phyloP scores from a whole-genome alignment of 2,888 invertebrate species.

The Meta bourneti region DNA sequence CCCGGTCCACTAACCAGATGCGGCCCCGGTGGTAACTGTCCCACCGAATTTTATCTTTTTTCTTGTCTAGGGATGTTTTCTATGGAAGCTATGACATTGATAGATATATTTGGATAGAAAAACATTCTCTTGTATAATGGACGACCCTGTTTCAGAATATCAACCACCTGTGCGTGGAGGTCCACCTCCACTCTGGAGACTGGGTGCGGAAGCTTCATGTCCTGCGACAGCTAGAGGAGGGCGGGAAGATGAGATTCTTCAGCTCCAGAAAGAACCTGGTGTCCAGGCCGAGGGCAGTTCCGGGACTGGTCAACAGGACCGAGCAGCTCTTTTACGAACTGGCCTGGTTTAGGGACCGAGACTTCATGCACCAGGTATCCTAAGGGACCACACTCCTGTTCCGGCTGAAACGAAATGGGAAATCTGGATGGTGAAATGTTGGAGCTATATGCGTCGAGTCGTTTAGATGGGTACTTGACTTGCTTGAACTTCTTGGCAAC shows the following conservation, averaged over 20 bases:
- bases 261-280: conserved; percentile 70
- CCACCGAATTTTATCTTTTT: too few species aligned
- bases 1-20: too few species aligned
- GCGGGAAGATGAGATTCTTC: conserved; percentile 60
- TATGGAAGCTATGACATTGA: too few species aligned
- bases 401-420: background rate
- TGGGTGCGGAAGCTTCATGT: conserved; percentile 50
- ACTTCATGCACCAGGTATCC: background rate
- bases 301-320: conserved; percentile 43
- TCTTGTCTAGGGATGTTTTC: too few species aligned
- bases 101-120: too few species aligned
- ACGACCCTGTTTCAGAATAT: conserved; percentile 41
- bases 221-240: conserved; percentile 53
- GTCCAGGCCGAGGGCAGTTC: conserved; percentile 25
- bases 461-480: background rate
- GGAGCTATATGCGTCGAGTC: background rate
- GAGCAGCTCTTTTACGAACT: conserved; percentile 74
- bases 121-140: background rate
- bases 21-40: too few species aligned
- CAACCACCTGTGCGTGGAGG: conserved; percentile 72
- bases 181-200: conserved; percentile 55
- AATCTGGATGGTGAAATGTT: background rate
- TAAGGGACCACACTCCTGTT: too few species aligned
- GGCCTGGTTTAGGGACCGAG: conserved; percentile 67
- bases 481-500: background rate